phyloP scores from a whole-genome alignment of 2,113 vertebrate species.

The Riparia riparia region DNA sequence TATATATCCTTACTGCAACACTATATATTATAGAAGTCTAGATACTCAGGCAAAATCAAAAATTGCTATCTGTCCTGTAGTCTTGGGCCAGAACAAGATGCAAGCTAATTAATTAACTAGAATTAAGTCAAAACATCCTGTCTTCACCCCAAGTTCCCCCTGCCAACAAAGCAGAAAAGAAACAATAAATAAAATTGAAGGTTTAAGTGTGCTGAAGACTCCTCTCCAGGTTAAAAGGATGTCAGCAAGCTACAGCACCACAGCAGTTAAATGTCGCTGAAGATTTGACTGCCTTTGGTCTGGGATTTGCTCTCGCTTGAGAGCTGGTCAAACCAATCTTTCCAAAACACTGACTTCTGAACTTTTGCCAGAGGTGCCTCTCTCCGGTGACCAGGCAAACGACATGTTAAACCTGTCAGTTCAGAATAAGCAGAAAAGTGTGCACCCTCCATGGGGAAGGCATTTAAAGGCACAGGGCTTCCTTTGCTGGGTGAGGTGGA shows the following conservation, averaged over 20 bases:
- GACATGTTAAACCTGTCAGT: slow-evolving; percentile 64
- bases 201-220: not conserved
- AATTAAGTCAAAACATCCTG: slow-evolving; percentile 26
- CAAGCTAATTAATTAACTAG: slow-evolving; percentile 43
- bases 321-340: slow-evolving; percentile 71
- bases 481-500: not conserved
- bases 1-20: not conserved
- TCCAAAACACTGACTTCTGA: slow-evolving; percentile 76
- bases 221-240: slow-evolving; percentile 25
- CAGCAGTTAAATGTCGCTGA: slow-evolving; percentile 68
- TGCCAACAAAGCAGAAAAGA: slow-evolving; percentile 9
- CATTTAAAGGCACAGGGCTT: slow-evolving; percentile 51
- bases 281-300: slow-evolving; percentile 61
- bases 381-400: slow-evolving; percentile 62
- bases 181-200: slow-evolving; percentile 37
- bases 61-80: not conserved
- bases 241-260: slow-evolving; percentile 47
- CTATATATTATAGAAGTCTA: not conserved
- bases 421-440: slow-evolving; percentile 61
- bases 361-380: slow-evolving; percentile 67
- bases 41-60: slow-evolving; percentile 4
- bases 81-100: not conserved
- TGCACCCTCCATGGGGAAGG: not conserved
- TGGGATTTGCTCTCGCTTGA: slow-evolving; percentile 66
- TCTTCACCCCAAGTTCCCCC: not conserved